Base-by-base conservation (phyloP, 2,113 vertebrate species). In the Esox niger region DNA sequence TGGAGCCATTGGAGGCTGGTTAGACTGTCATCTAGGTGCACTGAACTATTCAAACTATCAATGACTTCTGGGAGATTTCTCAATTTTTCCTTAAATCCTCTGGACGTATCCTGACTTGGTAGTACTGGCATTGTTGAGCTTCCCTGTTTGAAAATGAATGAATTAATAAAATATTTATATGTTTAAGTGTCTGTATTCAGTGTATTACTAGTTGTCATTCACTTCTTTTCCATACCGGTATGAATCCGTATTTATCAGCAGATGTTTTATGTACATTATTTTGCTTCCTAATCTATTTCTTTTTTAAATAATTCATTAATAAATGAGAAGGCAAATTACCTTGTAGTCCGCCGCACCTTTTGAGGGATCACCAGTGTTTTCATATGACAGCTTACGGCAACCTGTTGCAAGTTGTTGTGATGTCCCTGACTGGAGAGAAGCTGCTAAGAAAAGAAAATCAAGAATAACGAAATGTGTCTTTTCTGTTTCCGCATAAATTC, bases 1-100 rank as follows among this genome's bases (percentile, higher is more conserved):
- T 84, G 84, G 2, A 88, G 87, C 85, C 87, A 87, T 63, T 87
- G 87, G 0, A 88, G 79, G 65, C 69, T 86, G 61, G 87, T 88
- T 23, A 87, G 78, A 52, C 87, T 88, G 68, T 86, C 87, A 3
- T 88, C 87, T 43, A 71, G 47, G 10, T 58, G n/a, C 30, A 63
- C 66, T 0, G 72, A 29, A 11, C 70, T 77, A 3, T 21, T 20
- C 20, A 26, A 47, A 10, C 29, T 46, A 5, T 52, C 71, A 26
- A 35, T 15, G 55, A 75, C 61, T 21, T 73, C 74, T 0, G 61
- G 74, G 11, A 75, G 68, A 31, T 52, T 57, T 33, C 30, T 25
- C 75, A 66, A 78, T 30, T 60, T 66, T 64, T 62, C 65, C 33
- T 73, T 67, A 11, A 64, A 73, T 61, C 27, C 63, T 31, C 49